phyloP scores from a whole-genome alignment of 1,140 invertebrate genomes.

The Maconellicoccus hirsutus region DNA sequence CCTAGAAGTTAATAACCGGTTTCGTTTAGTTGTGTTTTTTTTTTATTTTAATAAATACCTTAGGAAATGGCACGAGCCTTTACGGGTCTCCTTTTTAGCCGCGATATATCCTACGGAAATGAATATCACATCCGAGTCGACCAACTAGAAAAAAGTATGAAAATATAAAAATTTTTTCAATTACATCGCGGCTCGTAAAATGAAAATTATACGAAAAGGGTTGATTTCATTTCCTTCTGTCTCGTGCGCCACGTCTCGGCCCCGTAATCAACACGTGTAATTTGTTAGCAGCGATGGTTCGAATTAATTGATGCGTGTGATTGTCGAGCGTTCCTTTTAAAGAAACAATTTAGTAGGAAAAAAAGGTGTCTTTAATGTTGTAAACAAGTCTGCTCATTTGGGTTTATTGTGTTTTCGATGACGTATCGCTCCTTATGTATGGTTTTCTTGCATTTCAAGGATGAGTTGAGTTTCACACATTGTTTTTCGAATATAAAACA shows the following conservation, averaged over 20 bases:
- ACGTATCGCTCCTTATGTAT: too few relatives aligned
- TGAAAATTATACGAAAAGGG: background rate
- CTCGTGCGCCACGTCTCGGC: too few relatives aligned
- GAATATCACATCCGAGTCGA: background rate
- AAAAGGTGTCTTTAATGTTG: background rate
- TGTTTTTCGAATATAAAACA: too few relatives aligned
- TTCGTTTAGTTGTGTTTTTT: background rate
- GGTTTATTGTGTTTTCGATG: background rate
- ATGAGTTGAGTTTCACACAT: too few relatives aligned
- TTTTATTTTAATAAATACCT: background rate
- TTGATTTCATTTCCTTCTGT: background rate
- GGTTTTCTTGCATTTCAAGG: too few relatives aligned
- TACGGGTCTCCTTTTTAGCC: background rate
- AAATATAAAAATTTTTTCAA: background rate
- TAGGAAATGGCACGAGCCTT: background rate
- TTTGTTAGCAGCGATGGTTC: background rate
- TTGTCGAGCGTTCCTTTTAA: background rate
- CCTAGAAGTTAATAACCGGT: background rate
- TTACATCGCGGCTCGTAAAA: background rate
- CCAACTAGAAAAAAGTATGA: background rate
- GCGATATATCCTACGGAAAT: background rate
- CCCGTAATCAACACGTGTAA: background rate
- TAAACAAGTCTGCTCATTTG: conserved; percentile 9
- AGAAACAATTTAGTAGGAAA: background rate
- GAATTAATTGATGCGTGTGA: background rate